These are phyloP conservation scores for Orthonyx spaldingii DNA, from an alignment of 2,113 vertebrate species.

Conservation along the genomic window DNA sequence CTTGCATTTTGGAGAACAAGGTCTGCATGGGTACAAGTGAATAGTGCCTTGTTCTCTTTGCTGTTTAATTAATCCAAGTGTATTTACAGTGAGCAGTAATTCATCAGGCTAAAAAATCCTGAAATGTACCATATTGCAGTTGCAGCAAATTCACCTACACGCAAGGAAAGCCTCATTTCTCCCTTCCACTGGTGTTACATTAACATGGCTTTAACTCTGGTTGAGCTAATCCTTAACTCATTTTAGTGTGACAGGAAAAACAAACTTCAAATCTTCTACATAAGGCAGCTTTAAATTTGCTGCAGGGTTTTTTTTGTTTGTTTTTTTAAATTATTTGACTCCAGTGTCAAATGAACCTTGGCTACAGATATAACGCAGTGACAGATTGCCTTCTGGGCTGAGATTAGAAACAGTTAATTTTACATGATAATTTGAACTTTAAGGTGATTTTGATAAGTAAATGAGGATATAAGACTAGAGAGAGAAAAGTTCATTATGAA, in stretches of 20 bases:
- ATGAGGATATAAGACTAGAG: neutral
- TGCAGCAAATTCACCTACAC: neutral
- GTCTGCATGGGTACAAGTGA: neutral
- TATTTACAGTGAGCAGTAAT: neutral
- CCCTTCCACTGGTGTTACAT: neutral
- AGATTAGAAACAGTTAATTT: neutral
- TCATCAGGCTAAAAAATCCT: neutral
- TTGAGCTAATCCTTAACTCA: slow-evolving; percentile 20
- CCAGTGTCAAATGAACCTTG: neutral
- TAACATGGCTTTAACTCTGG: neutral
- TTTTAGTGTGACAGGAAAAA: slow-evolving; percentile 22
- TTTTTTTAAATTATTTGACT: neutral
- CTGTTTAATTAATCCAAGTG: slow-evolving; percentile 1
- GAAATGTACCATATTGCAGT: neutral
- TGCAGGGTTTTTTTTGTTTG: neutral
- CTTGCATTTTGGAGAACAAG: neutral
- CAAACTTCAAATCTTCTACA: neutral
- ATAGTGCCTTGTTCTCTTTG: neutral
- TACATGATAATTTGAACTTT: neutral
- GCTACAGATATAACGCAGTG: neutral
- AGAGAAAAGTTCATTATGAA: neutral
- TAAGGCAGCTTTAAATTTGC: neutral
- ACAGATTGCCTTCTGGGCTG: neutral
- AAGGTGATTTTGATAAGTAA: neutral
- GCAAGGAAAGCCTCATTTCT: slow-evolving; percentile 24